A percentile compares a stretch with the other conserved stretches of the same genome.
Evolutionary conservation across 1,140 invertebrate genomes (phyloP).

Genomic region (Diuraphis noxia): DNA sequence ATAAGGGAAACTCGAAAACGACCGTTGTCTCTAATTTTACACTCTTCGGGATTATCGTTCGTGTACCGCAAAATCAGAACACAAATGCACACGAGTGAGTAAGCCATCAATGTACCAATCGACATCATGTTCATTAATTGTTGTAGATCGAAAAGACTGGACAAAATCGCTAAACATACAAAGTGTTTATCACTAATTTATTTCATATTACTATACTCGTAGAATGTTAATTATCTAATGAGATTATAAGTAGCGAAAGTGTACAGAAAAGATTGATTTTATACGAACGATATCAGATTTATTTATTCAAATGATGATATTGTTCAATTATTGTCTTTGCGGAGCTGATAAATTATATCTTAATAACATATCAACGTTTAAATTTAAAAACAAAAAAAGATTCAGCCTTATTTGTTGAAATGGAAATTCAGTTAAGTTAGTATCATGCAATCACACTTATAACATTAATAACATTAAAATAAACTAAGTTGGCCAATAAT

Average conservation of each 20-base stretch:
- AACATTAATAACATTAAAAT: neutral
- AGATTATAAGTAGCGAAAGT: neutral
- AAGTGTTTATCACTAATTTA: neutral
- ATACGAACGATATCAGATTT: neutral
- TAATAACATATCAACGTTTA: neutral
- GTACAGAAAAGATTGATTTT: neutral
- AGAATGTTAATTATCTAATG: no score
- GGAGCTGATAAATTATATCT: neutral
- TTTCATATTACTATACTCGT: no score
- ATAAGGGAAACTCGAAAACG: neutral
- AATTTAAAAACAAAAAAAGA: no score
- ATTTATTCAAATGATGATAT: neutral
- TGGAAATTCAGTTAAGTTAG: neutral
- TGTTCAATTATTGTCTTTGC: neutral
- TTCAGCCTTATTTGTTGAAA: neutral
- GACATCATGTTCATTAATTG: slow-evolving; percentile 94
- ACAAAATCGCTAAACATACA: slow-evolving; percentile 70
- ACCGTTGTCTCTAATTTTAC: neutral
- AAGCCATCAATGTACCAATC: slow-evolving; percentile 89
- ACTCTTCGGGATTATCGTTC: neutral
- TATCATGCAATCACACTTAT: neutral
- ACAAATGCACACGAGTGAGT: slow-evolving; percentile 86
- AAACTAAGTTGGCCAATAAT: neutral
- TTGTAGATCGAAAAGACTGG: slow-evolving; percentile 84
- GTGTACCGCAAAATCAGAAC: slow-evolving; percentile 78